Conservation (phyloP, 2,113 vertebrate species). For the Gobio gobio region DNA sequence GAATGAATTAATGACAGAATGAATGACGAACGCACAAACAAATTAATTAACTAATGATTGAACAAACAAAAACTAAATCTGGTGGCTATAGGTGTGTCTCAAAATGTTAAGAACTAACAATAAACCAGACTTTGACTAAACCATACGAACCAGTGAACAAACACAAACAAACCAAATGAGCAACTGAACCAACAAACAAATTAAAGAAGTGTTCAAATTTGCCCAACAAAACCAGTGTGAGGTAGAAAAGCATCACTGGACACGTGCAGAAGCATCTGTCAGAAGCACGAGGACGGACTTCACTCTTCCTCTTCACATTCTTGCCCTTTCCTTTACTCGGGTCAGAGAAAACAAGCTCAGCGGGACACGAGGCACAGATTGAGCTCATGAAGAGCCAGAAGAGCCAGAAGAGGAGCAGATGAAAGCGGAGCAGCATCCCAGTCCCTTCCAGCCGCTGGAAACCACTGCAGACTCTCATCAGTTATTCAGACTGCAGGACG, state of each 20-base stretch:
- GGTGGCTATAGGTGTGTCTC: no score
- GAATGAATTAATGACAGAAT: no score
- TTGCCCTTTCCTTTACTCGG: slow-evolving; percentile 32
- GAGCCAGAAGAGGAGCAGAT: slow-evolving; percentile 49
- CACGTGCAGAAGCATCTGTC: neutral
- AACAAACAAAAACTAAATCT: neutral
- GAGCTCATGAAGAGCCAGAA: slow-evolving; percentile 68
- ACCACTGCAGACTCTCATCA: slow-evolving; percentile 67
- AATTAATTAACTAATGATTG: neutral
- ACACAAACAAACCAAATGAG: no score
- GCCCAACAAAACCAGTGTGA: neutral
- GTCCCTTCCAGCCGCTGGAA: slow-evolving; percentile 64
- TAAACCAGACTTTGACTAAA: neutral
- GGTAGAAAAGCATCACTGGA: neutral
- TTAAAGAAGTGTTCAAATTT: neutral
- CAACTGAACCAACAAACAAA: neutral
- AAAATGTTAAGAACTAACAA: neutral
- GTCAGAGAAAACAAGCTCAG: slow-evolving; percentile 34
- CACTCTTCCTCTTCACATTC: slow-evolving; percentile 1
- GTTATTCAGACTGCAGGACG: slow-evolving; percentile 73
- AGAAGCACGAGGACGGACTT: neutral
- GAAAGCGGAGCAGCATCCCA: slow-evolving; percentile 60
- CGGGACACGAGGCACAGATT: slow-evolving; percentile 35
- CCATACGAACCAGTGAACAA: neutral
- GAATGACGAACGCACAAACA: no score